Evolutionary conservation across 2,113 vertebrate species (phyloP), one percentile per base, ranked within the genome.

Genomic region (Mirza zaza): DNA sequence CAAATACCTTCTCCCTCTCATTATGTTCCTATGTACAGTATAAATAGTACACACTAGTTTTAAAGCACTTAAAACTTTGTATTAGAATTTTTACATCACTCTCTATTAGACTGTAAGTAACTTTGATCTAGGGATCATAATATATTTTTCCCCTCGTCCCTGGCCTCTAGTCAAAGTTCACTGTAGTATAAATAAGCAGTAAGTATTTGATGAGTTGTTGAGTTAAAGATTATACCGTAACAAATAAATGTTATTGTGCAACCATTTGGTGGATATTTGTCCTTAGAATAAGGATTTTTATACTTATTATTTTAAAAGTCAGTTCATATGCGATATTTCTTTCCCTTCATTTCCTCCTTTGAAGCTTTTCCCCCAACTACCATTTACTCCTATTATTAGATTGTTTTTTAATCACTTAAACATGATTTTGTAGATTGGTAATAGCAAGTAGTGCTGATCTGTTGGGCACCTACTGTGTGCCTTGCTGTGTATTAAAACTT

Each of bases 281-380:
- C 91, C 20, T 34, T 67, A 92, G 14, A 55, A 59, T 65, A 57
- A 81, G 5, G 13, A 67, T 76, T 84, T 96, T 90, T 87, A 25
- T 13, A 76, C 42, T 96, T 81, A 2, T 12, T 45, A 94, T 77
- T 87, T 94, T 61, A 50, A 96, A 91, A 94, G 90, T 77, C 52
- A 70, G 50, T 76, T 34, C 0, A 27, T 39, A 17, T 18, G 6
- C 8, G 34, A 63, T 55, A 59, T 82, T 68, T 36, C 7, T 76
- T 79, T 27, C 17, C 17, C 9, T 2, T 93, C 4, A 59, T 90
- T 92, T 83, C 10, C 63, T 52, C 39, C 29, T 76, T 80, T 73
- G 70, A 92, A 65, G 8, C 59, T 48, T 55, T 65, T 20, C 1
- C 9, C 6, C 9, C 55, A 76, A 36, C 15, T 65, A 67, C 17